These are phyloP conservation scores for Petrophora chlorosata DNA, from an alignment of 2,888 invertebrate genomes.

Conservation along the genomic window DNA sequence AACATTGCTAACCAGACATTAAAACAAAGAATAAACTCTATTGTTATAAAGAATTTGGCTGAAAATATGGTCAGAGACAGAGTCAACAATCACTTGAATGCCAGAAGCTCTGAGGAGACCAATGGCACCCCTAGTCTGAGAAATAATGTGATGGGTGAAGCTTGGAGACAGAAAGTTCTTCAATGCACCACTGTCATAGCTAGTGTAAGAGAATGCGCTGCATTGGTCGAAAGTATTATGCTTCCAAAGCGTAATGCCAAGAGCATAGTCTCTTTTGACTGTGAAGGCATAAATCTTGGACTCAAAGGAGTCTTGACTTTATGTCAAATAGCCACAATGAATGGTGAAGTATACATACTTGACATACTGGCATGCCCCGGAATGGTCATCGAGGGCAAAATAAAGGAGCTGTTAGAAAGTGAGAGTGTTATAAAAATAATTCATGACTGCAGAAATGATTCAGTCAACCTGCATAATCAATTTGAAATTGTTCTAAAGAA, in stretches of 20 bases:
- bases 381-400: constrained; percentile 90
- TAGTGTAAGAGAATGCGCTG: constrained; percentile 89
- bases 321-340: constrained; percentile 92
- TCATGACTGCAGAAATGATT: constrained; percentile 96
- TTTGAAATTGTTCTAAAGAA: constrained; percentile 92
- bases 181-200: constrained; percentile 93
- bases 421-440: constrained; percentile 93
- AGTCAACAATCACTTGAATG: constrained; percentile 76
- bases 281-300: constrained; percentile 96
- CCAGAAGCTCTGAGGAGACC: constrained; percentile 69
- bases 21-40: constrained; percentile 94
- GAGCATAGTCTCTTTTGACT: constrained; percentile 92
- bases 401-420: constrained; percentile 91
- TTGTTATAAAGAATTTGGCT: constrained; percentile 94
- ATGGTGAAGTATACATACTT: constrained; percentile 93
- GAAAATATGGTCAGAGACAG: constrained; percentile 88
- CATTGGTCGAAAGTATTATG: constrained; percentile 89
- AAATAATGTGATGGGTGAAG: constrained; percentile 85
- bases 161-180: constrained; percentile 91
- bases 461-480: constrained; percentile 93
- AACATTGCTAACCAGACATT: constrained; percentile 89
- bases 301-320: constrained; percentile 94
- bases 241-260: constrained; percentile 80
- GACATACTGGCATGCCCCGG: constrained; percentile 93
- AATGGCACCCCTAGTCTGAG: constrained; percentile 72